Evolutionary conservation across 2,113 vertebrate genomes (phyloP), one percentile per base, ranked within the genome.

Genomic region (Coturnix japonica): DNA sequence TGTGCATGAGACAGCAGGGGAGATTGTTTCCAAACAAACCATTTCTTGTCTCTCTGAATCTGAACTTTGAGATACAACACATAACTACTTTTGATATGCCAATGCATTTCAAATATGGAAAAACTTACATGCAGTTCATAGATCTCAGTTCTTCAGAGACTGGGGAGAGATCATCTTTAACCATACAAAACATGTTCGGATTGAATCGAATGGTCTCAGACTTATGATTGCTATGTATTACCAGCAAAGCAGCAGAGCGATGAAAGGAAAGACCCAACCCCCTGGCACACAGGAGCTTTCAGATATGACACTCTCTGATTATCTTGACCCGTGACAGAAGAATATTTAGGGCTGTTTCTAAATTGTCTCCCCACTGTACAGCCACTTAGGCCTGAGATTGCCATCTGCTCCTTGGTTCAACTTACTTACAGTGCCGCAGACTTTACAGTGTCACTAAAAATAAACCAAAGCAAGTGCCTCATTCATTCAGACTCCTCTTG

Each of bases 361-460:
- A 80, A 60, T 39, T 49, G 14, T 67, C 35, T 85, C 33, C 31
- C 2, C 1, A 2, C 25, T 2, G 11, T 23, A 8, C 44, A 67
- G 39, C 74, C 73, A 61, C 85, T 56, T 82, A 69, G 67, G 84
- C 51, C 74, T 31, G 70, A 77, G 82, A 22, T 47, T 53, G 12
- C 80, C 85, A 72, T 65, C 81, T 95, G 90, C 33, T 82, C 46
- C 33, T 76, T 70, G 82, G 85, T 91, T 95, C 76, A 81, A 10
- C 57, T 95, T 91, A 85, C 89, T 93, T 73, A 51, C 46, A 13
- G n/a, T 59, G 89, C 71, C 63, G 18, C 28, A 23, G 60, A 11
- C 43, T 20, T 44, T 92, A 87, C 69, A 64, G 93, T 94, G 66
- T 70, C 79, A 70, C 93, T 96, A 95, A 96, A 96, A 95, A 95